Evolutionary conservation across 2,888 invertebrate genomes (phyloP).

Genomic region (Muscina levida): DNA sequence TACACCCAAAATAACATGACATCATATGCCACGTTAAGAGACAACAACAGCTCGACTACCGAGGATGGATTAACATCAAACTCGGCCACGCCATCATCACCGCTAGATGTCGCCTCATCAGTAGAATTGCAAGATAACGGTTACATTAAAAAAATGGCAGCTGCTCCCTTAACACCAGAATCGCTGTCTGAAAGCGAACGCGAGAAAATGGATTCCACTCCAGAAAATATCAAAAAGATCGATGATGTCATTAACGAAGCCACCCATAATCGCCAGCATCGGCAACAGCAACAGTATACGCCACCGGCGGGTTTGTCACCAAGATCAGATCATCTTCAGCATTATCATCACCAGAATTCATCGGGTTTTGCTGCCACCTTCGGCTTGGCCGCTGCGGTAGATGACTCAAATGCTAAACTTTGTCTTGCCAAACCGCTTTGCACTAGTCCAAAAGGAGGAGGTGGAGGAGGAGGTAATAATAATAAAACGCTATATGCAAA

Average conservation of each 20-base stretch:
- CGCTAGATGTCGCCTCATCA: constrained; percentile 47
- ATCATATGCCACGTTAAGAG: constrained; percentile 67
- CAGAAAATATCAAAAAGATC: constrained; percentile 79
- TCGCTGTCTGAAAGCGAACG: constrained; percentile 75
- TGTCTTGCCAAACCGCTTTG: constrained; percentile 73
- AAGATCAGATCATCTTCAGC: constrained; percentile 44
- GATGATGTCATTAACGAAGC: constrained; percentile 77
- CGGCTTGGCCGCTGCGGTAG: constrained; percentile 73
- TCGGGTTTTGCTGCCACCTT: constrained; percentile 61
- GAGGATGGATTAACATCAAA: constrained; percentile 52
- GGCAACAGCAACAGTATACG: constrained; percentile 18
- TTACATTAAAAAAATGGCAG: constrained; percentile 47
- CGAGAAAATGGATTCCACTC: constrained; percentile 79
- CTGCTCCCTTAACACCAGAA: constrained; percentile 59
- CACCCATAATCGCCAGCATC: constrained; percentile 43
- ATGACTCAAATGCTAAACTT: constrained; percentile 75
- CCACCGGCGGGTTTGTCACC: constrained; percentile 58
- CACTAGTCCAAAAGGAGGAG: constrained; percentile 72
- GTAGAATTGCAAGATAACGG: constrained; percentile 43
- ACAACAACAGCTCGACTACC: constrained; percentile 59
- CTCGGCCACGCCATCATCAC: constrained; percentile 44
- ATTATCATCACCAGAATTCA: constrained; percentile 39
- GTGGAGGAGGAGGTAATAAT: constrained; percentile 60
- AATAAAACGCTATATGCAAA: constrained; percentile 54
- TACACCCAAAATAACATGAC: constrained; percentile 63